Conservation (phyloP, 1,140 invertebrate genomes). For the Caenorhabditis remanei region DNA sequence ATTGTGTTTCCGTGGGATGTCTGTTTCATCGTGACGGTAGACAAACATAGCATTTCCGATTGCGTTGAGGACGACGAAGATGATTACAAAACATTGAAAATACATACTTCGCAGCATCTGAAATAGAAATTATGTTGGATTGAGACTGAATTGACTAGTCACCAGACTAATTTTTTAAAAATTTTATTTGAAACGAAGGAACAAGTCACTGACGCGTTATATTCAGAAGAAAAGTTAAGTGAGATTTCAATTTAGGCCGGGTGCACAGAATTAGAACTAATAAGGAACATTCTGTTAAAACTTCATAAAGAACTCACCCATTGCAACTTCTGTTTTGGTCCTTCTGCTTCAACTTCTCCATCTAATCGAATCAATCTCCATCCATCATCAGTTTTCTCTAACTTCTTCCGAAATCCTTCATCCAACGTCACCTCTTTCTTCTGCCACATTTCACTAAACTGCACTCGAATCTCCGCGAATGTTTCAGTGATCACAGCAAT, state of each 20-base stretch:
- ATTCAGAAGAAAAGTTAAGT: too few species aligned
- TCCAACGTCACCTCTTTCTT: conserved; percentile 80
- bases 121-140: background rate
- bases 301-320: conserved; percentile 44
- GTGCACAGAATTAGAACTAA: too few species aligned
- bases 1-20: conserved; percentile 82
- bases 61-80: conserved; percentile 92
- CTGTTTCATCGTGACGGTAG: conserved; percentile 90
- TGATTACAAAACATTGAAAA: conserved; percentile 90
- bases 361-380: conserved; percentile 73
- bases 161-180: too few species aligned
- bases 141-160: too few species aligned
- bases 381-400: conserved; percentile 80
- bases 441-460: conserved; percentile 99
- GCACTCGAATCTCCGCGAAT: conserved; percentile 98
- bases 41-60: conserved; percentile 93
- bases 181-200: too few species aligned
- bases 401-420: conserved; percentile 81
- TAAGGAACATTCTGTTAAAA: background rate
- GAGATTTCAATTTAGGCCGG: too few species aligned
- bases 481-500: conserved; percentile 99
- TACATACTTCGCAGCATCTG: conserved; percentile 87
- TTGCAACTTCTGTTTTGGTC: conserved; percentile 62
- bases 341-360: conserved; percentile 79
- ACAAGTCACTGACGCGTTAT: too few species aligned